A percentile compares a stretch with the other conserved stretches of the same genome.
phyloP scores from a whole-genome alignment of 1,140 invertebrate genomes.

The Aphelenchoides fujianensis region DNA sequence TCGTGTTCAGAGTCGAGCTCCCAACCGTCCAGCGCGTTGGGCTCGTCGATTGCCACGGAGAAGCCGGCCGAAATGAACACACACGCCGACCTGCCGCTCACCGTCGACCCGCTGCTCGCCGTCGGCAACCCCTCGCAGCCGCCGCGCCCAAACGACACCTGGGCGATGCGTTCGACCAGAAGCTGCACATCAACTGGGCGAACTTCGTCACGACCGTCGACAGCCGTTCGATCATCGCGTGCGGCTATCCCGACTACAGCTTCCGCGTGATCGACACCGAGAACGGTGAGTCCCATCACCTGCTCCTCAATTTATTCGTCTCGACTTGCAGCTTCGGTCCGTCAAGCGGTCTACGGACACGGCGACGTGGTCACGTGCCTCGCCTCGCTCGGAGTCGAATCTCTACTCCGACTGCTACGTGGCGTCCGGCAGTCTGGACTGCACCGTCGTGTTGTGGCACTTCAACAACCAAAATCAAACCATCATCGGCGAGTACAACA shows the following conservation, averaged over 20 bases:
- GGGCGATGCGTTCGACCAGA: constrained; percentile 73
- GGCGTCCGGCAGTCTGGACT: constrained; percentile 92
- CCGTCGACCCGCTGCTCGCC: constrained; percentile 91
- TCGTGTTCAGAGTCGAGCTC: constrained; percentile 6
- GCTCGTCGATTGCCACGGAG: constrained; percentile 20
- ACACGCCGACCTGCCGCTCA: constrained; percentile 80
- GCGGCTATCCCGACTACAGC: constrained; percentile 98
- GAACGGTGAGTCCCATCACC: constrained; percentile 70
- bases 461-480: constrained; percentile 93
- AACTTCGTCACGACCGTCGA: constrained; percentile 97
- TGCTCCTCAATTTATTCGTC: too few relatives aligned
- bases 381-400: constrained; percentile 87
- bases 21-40: constrained; percentile 26
- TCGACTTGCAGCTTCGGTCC: constrained; percentile 78
- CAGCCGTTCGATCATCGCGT: constrained; percentile 90
- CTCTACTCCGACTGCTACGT: constrained; percentile 98
- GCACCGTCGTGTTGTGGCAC: constrained; percentile 94
- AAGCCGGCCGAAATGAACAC: constrained; percentile 52
- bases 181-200: constrained; percentile 82
- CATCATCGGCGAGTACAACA: constrained; percentile 81
- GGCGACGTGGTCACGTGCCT: constrained; percentile 96
- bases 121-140: constrained; percentile 63
- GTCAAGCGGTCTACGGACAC: constrained; percentile 96
- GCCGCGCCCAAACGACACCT: constrained; percentile 73
- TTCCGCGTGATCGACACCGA: constrained; percentile 95